These are phyloP conservation scores for Pseudoips prasinana DNA, from an alignment of 2,888 invertebrate genomes.

Conservation along the genomic window DNA sequence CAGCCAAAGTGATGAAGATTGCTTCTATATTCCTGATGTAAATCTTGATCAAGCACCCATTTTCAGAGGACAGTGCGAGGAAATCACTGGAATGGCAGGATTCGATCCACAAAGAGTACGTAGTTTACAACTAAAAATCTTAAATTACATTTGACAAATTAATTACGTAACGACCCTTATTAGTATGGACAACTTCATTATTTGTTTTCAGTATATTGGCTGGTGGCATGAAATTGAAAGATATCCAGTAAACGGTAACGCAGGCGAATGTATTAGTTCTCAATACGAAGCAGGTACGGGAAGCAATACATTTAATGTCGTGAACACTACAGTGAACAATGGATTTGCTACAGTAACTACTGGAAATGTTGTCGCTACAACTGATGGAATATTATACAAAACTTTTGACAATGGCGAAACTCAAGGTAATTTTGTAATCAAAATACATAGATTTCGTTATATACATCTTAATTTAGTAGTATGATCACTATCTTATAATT, in stretches of 20 bases:
- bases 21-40: conserved; percentile 62
- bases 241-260: conserved; percentile 44
- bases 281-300: conserved; percentile 35
- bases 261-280: conserved; percentile 56
- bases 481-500: no score
- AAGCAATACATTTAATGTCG: conserved; percentile 39
- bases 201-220: conserved; percentile 55
- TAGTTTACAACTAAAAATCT: no score
- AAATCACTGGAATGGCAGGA: conserved; percentile 40
- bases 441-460: no score
- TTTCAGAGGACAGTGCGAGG: conserved; percentile 61
- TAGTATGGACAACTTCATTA: no score
- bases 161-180: no score
- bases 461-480: no score
- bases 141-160: no score
- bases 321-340: conserved; percentile 49
- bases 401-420: conserved; percentile 30
- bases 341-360: conserved; percentile 34
- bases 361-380: conserved; percentile 39
- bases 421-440: conserved; percentile 23
- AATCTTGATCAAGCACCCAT: conserved; percentile 38
- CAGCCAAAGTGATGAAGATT: conserved; percentile 54
- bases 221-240: conserved; percentile 71
- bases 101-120: conserved; percentile 49
- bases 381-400: conserved; percentile 48